phyloP scores from a whole-genome alignment of 2,888 invertebrate species.

The Tortrix viridana region DNA sequence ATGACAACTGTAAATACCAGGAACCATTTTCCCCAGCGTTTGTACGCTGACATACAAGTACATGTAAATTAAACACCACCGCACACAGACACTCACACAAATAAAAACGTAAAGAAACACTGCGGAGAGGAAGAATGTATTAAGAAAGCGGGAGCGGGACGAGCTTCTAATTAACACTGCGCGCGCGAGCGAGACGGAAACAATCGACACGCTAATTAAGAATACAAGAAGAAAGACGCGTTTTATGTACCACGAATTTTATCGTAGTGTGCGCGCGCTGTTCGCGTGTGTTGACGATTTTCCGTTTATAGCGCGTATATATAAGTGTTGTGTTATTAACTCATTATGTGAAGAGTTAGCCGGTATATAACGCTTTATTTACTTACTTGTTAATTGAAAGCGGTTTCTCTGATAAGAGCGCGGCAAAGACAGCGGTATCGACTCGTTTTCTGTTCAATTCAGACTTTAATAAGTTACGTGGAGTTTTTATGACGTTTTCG shows the following conservation, averaged over 20 bases:
- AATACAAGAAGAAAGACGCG: conserved; percentile 87
- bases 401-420: conserved; percentile 75
- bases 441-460: conserved; percentile 52
- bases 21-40: conserved; percentile 53
- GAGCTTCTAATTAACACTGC: conserved; percentile 76
- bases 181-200: conserved; percentile 70
- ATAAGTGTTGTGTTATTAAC: conserved; percentile 79
- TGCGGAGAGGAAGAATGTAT: conserved; percentile 84
- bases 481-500: conserved; percentile 35
- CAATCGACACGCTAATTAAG: conserved; percentile 87
- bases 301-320: conserved; percentile 53
- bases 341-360: conserved; percentile 83
- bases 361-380: conserved; percentile 77
- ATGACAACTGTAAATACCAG: conserved; percentile 20
- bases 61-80: conserved; percentile 84
- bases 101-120: conserved; percentile 84
- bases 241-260: conserved; percentile 78
- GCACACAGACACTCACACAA: conserved; percentile 84
- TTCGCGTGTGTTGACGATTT: conserved; percentile 43
- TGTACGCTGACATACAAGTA: conserved; percentile 82
- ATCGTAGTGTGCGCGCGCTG: conserved; percentile 60
- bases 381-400: conserved; percentile 83
- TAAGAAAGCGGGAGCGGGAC: conserved; percentile 84
- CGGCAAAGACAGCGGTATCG: conserved; percentile 69
- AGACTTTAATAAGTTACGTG: conserved; percentile 54